A percentile compares a stretch with the other conserved stretches of the same genome.
Conservation (phyloP, 2,888 invertebrate genomes). For the Trissonchulus latispiculum region DNA sequence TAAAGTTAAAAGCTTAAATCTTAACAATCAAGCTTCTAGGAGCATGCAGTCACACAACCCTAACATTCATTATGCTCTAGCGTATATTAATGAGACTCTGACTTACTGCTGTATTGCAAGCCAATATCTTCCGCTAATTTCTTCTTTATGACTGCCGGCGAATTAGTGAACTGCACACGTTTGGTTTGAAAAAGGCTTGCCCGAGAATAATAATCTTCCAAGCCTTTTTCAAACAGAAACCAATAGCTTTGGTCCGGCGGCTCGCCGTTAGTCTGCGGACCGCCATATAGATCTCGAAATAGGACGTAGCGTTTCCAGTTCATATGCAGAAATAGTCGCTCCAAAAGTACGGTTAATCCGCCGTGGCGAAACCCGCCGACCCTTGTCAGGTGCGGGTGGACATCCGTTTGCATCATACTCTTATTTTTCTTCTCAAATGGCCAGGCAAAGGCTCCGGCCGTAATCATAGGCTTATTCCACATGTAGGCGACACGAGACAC, state of each 20-base stretch:
- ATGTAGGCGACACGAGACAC: slow-evolving; percentile 10
- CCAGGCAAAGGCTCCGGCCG: slow-evolving; percentile 16
- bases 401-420: background rate
- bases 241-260: background rate
- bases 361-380: background rate
- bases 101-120: too few species aligned
- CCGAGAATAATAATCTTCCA: background rate
- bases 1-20: too few species aligned
- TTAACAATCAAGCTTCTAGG: too few species aligned
- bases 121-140: too few species aligned
- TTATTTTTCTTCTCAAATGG: slow-evolving; percentile 14
- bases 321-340: background rate
- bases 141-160: too few species aligned
- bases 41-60: too few species aligned
- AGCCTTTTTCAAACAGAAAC: background rate
- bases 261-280: background rate
- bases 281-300: background rate
- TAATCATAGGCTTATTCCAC: slow-evolving; percentile 1
- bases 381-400: slow-evolving; percentile 8
- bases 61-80: too few species aligned
- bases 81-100: too few species aligned
- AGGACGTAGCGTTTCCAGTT: background rate
- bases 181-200: background rate
- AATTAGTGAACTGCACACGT: background rate
- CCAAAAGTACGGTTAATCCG: background rate